Conservation (phyloP, 2,888 invertebrate species). For the Keiferia lycopersicella region DNA sequence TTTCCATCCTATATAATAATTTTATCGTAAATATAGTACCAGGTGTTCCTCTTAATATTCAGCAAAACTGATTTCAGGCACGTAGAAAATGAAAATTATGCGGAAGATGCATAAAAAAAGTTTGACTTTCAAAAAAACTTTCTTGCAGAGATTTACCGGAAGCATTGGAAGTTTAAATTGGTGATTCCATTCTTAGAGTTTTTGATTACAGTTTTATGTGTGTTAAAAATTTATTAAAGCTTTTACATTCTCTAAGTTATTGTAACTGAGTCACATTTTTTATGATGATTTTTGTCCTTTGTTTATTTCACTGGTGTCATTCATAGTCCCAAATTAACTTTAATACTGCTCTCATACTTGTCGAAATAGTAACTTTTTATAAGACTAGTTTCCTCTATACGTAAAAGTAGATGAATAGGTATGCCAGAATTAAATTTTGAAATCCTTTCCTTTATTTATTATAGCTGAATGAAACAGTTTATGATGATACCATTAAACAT, state of each 20-base stretch:
- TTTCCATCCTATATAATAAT: too few species aligned
- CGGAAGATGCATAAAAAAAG: too few species aligned
- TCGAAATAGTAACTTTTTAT: neutral
- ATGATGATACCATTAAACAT: too few species aligned
- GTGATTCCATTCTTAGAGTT: neutral
- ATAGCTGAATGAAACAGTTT: too few species aligned
- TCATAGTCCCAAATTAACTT: neutral
- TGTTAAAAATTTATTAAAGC: neutral
- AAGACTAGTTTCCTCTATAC: too few species aligned
- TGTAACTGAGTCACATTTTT: neutral
- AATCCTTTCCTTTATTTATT: too few species aligned
- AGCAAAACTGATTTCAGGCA: too few species aligned
- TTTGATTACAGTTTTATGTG: slow-evolving; percentile 6
- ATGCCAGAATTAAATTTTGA: too few species aligned
- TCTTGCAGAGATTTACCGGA: neutral
- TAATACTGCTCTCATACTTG: neutral
- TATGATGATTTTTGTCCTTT: neutral
- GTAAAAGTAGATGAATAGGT: too few species aligned
- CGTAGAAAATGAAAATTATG: neutral
- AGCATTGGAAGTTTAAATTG: slow-evolving; percentile 3
- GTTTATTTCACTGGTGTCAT: neutral
- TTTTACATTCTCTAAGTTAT: neutral
- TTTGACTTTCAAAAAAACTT: neutral
- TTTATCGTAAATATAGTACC: too few species aligned
- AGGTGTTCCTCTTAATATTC: too few species aligned